A percentile compares a stretch with the other conserved stretches of the same genome.
These are phyloP conservation scores for Pygmarrhopalites habei DNA, from an alignment of 1,140 invertebrate species.

Conservation along the genomic window DNA sequence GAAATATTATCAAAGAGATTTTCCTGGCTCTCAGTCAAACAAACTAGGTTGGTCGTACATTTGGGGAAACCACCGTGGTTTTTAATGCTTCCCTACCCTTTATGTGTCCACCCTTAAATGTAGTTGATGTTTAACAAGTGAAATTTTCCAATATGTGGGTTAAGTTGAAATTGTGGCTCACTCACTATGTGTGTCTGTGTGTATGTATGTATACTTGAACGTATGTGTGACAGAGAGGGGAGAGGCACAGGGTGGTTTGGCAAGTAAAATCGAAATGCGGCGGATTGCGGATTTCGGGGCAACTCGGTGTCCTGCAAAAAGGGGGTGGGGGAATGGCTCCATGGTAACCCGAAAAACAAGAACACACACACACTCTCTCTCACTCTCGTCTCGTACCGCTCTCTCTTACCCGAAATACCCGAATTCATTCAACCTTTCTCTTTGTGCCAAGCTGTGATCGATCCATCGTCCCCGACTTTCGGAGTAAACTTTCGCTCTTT, in stretches of 20 bases:
- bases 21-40: too few species aligned
- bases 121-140: too few species aligned
- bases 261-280: neutral
- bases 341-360: too few species aligned
- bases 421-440: neutral
- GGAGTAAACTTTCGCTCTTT: neutral
- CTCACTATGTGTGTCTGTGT: too few species aligned
- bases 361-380: too few species aligned
- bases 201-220: too few species aligned
- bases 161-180: conserved; percentile 5
- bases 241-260: neutral
- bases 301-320: neutral
- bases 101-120: too few species aligned
- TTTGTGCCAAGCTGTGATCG: neutral
- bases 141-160: neutral
- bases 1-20: neutral
- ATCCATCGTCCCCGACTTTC: too few species aligned
- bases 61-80: too few species aligned
- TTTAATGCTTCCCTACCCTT: too few species aligned
- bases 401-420: neutral
- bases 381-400: neutral
- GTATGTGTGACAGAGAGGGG: too few species aligned
- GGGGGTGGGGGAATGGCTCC: neutral
- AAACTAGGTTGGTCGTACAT: too few species aligned
- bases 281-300: neutral